These are phyloP conservation scores for Microctenopoma lineatum DNA, from an alignment of 2,797 vertebrate species.

Conservation along the genomic window DNA sequence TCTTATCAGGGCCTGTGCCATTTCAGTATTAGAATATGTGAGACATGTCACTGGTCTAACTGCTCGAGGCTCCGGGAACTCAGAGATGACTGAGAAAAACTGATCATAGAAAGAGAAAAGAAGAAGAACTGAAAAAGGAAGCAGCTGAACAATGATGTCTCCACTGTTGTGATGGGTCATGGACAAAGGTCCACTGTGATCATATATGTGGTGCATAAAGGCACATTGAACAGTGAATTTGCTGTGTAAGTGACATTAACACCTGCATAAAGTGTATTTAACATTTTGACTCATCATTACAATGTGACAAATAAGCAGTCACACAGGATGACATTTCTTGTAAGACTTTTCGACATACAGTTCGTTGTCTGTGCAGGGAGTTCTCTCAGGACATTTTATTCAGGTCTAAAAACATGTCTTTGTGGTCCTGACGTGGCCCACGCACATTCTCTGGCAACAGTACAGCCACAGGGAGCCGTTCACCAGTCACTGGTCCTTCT, in stretches of 20 bases:
- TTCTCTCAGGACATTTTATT: conserved; percentile 19
- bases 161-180: neutral
- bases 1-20: neutral
- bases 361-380: neutral
- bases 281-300: too few relatives aligned
- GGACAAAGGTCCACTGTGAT: too few relatives aligned
- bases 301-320: too few relatives aligned
- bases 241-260: too few relatives aligned
- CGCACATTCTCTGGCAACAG: conserved; percentile 28
- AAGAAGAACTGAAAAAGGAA: conserved; percentile 3
- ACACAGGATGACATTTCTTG: too few relatives aligned
- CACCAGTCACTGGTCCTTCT: conserved; percentile 21
- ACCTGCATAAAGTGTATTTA: too few relatives aligned
- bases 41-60: neutral
- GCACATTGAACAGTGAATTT: too few relatives aligned
- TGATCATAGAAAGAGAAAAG: conserved; percentile 1
- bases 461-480: conserved; percentile 53
- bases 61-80: neutral
- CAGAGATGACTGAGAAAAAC: neutral
- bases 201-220: too few relatives aligned
- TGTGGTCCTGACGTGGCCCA: conserved; percentile 32
- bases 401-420: conserved; percentile 47
- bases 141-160: neutral
- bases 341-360: neutral
- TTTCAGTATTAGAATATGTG: conserved; percentile 14